phyloP scores from a whole-genome alignment of 2,113 vertebrate species.

The Misgurnus anguillicaudatus region DNA sequence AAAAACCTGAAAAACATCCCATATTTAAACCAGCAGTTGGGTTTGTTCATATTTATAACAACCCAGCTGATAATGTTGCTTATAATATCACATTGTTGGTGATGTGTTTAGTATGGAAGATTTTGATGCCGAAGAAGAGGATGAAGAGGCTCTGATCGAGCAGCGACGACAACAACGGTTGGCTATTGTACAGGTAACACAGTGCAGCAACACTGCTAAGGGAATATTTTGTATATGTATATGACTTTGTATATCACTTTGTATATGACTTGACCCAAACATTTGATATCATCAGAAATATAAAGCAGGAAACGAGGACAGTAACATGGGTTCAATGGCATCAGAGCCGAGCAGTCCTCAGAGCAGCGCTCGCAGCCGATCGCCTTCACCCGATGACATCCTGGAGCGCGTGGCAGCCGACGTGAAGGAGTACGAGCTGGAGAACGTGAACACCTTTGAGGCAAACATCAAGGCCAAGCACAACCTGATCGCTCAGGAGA shows the following conservation, averaged over 20 bases:
- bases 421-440: constrained; percentile 95
- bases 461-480: constrained; percentile 95
- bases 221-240: background rate
- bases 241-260: too few species aligned
- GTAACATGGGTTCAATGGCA: constrained; percentile 76
- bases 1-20: too few species aligned
- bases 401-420: constrained; percentile 93
- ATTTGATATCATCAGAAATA: constrained; percentile 82
- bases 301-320: constrained; percentile 86
- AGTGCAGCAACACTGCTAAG: background rate
- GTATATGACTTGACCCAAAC: background rate
- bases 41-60: too few species aligned
- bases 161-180: constrained; percentile 86
- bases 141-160: constrained; percentile 88
- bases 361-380: constrained; percentile 91
- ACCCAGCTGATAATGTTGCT: background rate
- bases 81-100: background rate
- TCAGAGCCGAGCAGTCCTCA: constrained; percentile 97
- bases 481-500: constrained; percentile 94
- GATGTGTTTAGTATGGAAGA: constrained; percentile 79
- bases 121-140: constrained; percentile 88
- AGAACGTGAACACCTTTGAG: constrained; percentile 96
- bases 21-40: too few species aligned
- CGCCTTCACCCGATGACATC: constrained; percentile 93
- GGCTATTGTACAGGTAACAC: constrained; percentile 91